These are phyloP conservation scores for Neoarius graeffei DNA, from an alignment of 2,113 vertebrate species.

Conservation along the genomic window DNA sequence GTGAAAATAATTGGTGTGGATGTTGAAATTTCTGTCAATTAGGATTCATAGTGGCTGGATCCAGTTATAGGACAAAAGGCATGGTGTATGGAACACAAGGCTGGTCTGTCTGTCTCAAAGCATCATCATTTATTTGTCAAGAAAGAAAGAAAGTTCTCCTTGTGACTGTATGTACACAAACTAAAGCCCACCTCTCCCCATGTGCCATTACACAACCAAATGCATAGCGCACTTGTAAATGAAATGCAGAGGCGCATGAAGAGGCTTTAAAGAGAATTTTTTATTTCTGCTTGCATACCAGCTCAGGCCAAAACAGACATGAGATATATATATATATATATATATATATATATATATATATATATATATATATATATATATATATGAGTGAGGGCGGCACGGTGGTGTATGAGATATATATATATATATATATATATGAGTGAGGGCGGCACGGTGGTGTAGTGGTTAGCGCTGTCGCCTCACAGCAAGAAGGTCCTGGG, in stretches of 20 bases:
- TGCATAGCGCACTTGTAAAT: constrained; percentile 35
- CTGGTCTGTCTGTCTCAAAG: not conserved
- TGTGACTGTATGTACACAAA: not conserved
- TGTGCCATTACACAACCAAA: not conserved
- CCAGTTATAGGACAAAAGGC: not conserved
- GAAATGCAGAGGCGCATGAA: constrained; percentile 40
- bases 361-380: constrained; percentile 33
- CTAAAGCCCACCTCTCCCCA: constrained; percentile 21
- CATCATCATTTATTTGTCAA: not conserved
- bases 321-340: constrained; percentile 38
- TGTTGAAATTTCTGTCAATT: not conserved
- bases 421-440: constrained; percentile 38
- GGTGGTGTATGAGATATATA: too few species aligned
- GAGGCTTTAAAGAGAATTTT: constrained; percentile 81
- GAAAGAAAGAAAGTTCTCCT: not conserved
- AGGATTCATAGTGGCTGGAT: not conserved
- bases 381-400: too few species aligned
- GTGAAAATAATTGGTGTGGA: not conserved
- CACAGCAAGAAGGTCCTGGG: too few species aligned
- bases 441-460: too few species aligned
- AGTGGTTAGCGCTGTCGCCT: too few species aligned
- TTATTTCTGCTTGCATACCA: constrained; percentile 79
- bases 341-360: constrained; percentile 38
- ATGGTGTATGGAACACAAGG: not conserved
- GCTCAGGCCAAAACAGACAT: constrained; percentile 68